Conservation (phyloP, 35 echinoderm and acorn worm genomes). For the Hemicentrotus pulcherrimus region DNA sequence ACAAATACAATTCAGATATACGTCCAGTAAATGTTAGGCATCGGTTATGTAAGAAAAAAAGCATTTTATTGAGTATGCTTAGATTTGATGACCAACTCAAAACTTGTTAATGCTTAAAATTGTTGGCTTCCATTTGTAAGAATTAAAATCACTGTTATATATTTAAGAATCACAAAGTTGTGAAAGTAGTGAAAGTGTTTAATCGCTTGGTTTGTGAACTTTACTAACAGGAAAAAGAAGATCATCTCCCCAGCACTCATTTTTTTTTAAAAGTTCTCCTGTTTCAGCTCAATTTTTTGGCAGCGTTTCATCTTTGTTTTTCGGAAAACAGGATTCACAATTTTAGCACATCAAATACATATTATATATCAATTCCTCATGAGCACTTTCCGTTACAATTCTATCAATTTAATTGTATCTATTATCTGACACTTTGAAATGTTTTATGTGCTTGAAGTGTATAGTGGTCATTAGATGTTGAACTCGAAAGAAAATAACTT, state of each 20-base stretch:
- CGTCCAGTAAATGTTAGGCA: constrained; percentile 10
- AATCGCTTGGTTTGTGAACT: not conserved
- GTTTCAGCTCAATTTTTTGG: not conserved
- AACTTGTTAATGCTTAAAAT: constrained; percentile 13
- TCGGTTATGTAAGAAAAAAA: not conserved
- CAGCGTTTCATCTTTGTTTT: not conserved
- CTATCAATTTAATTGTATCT: not conserved
- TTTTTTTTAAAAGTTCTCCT: not conserved
- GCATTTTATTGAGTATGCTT: constrained; percentile 1
- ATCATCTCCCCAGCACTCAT: not conserved
- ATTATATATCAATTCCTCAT: not conserved
- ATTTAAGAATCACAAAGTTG: not conserved
- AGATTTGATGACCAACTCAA: not conserved
- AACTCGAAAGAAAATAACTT: not conserved
- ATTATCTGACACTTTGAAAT: not conserved
- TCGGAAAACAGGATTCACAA: no score
- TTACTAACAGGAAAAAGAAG: not conserved
- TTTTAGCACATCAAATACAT: not conserved
- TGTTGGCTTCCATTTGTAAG: constrained; percentile 11
- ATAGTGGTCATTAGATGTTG: not conserved
- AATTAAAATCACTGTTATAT: constrained; percentile 14
- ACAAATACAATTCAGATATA: not conserved
- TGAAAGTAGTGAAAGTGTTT: not conserved
- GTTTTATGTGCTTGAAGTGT: not conserved
- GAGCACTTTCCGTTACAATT: not conserved